Percentiles rank a stretch among this genome's conserved stretches.
phyloP scores from a whole-genome alignment of 2,797 vertebrate genomes.

The Malurus splendens region DNA sequence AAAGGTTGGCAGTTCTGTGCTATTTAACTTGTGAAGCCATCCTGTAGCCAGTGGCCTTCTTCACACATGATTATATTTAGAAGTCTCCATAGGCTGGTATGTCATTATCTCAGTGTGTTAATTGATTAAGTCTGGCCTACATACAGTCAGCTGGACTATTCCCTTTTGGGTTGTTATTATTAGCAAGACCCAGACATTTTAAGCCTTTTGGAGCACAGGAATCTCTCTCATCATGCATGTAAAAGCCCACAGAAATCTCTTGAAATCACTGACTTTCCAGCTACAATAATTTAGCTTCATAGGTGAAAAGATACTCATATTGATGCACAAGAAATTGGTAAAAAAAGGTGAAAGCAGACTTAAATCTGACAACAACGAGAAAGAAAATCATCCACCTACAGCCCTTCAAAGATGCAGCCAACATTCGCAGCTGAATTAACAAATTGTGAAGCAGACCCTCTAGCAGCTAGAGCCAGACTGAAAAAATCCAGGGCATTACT shows the following conservation, averaged over 20 bases:
- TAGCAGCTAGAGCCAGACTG: not conserved
- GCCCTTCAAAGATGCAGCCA: not conserved
- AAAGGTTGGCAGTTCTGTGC: not conserved
- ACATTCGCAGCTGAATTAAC: not conserved
- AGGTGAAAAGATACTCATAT: not conserved
- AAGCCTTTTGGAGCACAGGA: slow-evolving; percentile 5
- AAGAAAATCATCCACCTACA: not conserved
- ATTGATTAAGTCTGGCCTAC: slow-evolving; percentile 20
- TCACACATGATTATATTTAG: not conserved
- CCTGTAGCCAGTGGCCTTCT: not conserved
- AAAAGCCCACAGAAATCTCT: not conserved
- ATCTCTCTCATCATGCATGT: not conserved
- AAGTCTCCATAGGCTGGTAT: not conserved
- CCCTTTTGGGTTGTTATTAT: not conserved
- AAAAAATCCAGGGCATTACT: not conserved
- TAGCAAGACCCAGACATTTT: not conserved
- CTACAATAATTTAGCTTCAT: not conserved
- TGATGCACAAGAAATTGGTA: not conserved
- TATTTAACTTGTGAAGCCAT: not conserved
- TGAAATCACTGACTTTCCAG: not conserved
- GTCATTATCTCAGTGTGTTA: not conserved
- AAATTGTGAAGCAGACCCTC: not conserved
- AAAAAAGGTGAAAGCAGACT: not conserved
- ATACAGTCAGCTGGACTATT: not conserved
- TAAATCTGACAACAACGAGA: not conserved